These are phyloP conservation scores for Epirrhoe alternata DNA, from an alignment of 2,888 invertebrate species.

Conservation along the genomic window DNA sequence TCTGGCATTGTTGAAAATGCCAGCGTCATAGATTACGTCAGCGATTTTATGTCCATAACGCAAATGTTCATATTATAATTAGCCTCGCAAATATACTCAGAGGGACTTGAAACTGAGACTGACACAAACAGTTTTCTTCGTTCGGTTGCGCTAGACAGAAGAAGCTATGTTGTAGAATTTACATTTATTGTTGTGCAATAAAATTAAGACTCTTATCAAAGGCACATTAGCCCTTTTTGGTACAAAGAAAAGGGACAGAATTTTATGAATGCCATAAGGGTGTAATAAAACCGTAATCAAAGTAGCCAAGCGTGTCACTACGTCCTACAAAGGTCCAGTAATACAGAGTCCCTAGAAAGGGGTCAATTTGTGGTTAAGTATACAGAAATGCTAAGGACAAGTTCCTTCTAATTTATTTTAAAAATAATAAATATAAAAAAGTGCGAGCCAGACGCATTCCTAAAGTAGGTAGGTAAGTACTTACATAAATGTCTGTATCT, in stretches of 20 bases:
- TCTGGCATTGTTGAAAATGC: not conserved
- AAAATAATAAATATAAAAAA: too few species aligned
- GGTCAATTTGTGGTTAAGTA: slow-evolving; percentile 33
- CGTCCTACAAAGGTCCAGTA: slow-evolving; percentile 36
- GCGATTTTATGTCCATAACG: too few species aligned
- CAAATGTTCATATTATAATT: too few species aligned
- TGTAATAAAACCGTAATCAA: slow-evolving; percentile 46
- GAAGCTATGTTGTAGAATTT: not conserved
- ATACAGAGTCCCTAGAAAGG: slow-evolving; percentile 31
- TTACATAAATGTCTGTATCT: too few species aligned
- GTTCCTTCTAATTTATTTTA: too few species aligned
- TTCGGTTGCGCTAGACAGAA: not conserved
- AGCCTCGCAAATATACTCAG: too few species aligned
- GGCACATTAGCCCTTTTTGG: slow-evolving; percentile 3
- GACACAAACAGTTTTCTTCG: too few species aligned
- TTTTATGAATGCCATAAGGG: slow-evolving; percentile 40
- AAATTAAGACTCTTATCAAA: slow-evolving; percentile 12
- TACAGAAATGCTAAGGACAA: not conserved
- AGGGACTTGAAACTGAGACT: too few species aligned
- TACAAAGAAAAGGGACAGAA: slow-evolving; percentile 35
- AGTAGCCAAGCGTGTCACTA: slow-evolving; percentile 41
- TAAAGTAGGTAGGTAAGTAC: too few species aligned
- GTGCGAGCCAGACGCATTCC: too few species aligned
- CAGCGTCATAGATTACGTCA: too few species aligned
- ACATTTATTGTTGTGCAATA: slow-evolving; percentile 1